Evolutionary conservation across 1,140 invertebrate species (phyloP).

Genomic region (Trichomalopsis sarcophagae): DNA sequence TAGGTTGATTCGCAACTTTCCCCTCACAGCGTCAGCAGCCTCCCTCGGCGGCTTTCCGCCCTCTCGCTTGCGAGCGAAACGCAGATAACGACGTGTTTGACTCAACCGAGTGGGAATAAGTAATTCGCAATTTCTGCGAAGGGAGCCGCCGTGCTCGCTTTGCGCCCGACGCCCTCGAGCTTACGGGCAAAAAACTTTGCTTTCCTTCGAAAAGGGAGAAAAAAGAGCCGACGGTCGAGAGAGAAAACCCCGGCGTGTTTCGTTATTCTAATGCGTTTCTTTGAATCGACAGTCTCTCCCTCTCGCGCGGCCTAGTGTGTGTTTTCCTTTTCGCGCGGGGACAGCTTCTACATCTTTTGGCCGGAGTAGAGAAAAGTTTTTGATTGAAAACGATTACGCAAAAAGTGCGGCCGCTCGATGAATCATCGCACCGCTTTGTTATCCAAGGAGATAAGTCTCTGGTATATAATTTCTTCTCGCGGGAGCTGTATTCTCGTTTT

Average conservation of each 20-base stretch:
- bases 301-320: no score
- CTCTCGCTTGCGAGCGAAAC: neutral
- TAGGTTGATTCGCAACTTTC: constrained; percentile 49
- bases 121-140: constrained; percentile 50
- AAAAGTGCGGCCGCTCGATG: no score
- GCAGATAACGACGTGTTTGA: constrained; percentile 52
- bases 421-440: neutral
- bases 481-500: neutral
- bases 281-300: neutral
- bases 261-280: constrained; percentile 27
- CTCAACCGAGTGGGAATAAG: constrained; percentile 51
- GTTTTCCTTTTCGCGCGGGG: no score
- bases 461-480: no score
- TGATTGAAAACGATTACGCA: constrained; percentile 4
- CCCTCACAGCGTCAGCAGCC: constrained; percentile 3
- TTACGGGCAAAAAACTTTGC: constrained; percentile 38
- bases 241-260: neutral
- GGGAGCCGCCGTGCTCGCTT: neutral
- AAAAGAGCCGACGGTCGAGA: neutral
- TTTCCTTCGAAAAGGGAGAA: neutral
- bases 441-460: no score
- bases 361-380: constrained; percentile 11
- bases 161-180: neutral
- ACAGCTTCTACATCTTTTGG: neutral
- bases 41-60: neutral